phyloP scores from a whole-genome alignment of 2,113 vertebrate species.

The Saccopteryx bilineata region DNA sequence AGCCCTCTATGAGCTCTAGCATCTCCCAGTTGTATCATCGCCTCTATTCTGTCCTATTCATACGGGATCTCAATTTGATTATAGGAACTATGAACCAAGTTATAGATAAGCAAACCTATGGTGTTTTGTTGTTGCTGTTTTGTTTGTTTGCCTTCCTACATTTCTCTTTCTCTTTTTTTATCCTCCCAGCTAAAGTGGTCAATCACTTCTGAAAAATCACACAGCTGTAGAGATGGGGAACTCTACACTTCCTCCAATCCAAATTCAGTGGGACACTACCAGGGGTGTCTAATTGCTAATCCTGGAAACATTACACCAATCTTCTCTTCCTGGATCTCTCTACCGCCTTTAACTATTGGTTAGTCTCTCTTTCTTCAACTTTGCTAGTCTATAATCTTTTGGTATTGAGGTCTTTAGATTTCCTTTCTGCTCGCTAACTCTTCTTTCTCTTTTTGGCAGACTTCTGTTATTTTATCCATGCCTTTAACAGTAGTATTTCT shows the following conservation, averaged over 20 bases:
- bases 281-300: not conserved
- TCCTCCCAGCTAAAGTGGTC: not conserved
- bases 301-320: not conserved
- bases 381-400: not conserved
- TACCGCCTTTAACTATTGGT: not conserved
- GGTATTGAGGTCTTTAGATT: not conserved
- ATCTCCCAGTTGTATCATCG: not conserved
- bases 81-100: not conserved
- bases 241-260: not conserved
- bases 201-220: not conserved
- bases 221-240: not conserved
- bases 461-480: not conserved
- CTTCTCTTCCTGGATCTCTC: not conserved
- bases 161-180: not conserved
- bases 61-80: not conserved
- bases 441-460: not conserved
- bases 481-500: not conserved
- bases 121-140: not conserved
- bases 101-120: not conserved
- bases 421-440: not conserved
- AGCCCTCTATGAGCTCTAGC: not conserved
- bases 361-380: not conserved
- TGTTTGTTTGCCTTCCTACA: not conserved
- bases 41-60: not conserved
- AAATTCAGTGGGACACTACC: not conserved